Evolutionary conservation across 2,888 invertebrate genomes (phyloP).

Genomic region (Creontiades dilutus): DNA sequence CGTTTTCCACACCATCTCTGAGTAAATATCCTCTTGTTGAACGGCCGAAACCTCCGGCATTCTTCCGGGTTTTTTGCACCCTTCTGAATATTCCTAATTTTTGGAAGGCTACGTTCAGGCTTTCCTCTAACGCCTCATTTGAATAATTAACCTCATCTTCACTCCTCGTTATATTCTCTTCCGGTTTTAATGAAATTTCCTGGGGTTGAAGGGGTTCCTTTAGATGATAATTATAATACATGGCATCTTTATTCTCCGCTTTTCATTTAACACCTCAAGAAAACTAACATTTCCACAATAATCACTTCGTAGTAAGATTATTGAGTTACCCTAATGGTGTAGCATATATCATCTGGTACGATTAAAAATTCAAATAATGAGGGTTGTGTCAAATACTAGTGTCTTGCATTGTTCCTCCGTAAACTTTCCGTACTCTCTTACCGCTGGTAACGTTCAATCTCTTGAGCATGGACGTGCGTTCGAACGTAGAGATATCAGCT

Average conservation of each 20-base stretch:
- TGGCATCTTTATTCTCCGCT: neutral
- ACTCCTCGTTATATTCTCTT: constrained; percentile 36
- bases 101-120: constrained; percentile 17
- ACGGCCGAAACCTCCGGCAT: constrained; percentile 40
- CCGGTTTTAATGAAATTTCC: constrained; percentile 32
- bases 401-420: too few species aligned
- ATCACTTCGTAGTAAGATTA: too few species aligned
- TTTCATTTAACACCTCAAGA: neutral
- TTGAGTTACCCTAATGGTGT: too few species aligned
- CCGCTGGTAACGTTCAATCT: too few species aligned
- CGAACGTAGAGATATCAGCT: too few species aligned
- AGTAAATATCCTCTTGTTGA: constrained; percentile 45
- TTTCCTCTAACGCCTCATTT: constrained; percentile 30
- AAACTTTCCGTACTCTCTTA: too few species aligned
- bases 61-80: neutral
- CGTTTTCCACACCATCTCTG: neutral
- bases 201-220: neutral
- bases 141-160: constrained; percentile 54
- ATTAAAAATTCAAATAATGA: too few species aligned
- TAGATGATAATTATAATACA: constrained; percentile 24
- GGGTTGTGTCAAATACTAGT: too few species aligned
- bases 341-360: too few species aligned
- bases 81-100: constrained; percentile 43
- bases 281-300: neutral
- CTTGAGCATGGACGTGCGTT: too few species aligned